phyloP scores from a whole-genome alignment of 1,140 invertebrate genomes.

The Dreissena rostriformis region DNA sequence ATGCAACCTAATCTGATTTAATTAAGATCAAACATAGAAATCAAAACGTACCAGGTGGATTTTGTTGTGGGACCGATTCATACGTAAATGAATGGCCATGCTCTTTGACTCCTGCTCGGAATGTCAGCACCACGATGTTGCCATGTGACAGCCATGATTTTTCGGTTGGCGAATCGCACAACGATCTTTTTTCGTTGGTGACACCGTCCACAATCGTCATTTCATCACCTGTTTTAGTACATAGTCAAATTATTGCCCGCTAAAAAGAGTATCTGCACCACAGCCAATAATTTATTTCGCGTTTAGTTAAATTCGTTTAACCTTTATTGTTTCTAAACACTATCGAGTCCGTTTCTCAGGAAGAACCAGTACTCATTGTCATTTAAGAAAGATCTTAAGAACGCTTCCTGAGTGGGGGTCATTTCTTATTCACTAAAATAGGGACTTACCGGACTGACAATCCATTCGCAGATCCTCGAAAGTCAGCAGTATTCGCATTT shows the following conservation, averaged over 20 bases:
- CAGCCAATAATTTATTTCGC: too few relatives aligned
- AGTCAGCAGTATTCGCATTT: conserved; percentile 13
- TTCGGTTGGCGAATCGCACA: conserved; percentile 7
- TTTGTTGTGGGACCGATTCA: conserved; percentile 26
- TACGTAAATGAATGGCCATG: conserved; percentile 35
- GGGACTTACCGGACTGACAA: not conserved
- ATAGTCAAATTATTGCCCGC: not conserved
- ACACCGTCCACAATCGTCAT: conserved; percentile 29
- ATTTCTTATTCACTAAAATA: too few relatives aligned
- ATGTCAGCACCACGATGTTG: conserved; percentile 35
- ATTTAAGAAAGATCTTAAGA: too few relatives aligned
- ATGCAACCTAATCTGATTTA: too few relatives aligned
- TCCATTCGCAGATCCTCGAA: conserved; percentile 14
- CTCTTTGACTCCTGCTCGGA: conserved; percentile 4
- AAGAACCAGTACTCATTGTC: too few relatives aligned
- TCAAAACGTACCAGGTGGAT: too few relatives aligned
- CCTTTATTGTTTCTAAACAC: too few relatives aligned
- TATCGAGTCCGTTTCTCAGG: too few relatives aligned
- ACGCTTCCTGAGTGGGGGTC: too few relatives aligned
- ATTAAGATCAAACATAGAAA: too few relatives aligned
- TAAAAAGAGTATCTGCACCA: not conserved
- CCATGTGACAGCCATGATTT: conserved; percentile 40
- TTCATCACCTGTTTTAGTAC: conserved; percentile 18
- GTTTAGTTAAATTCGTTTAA: too few relatives aligned
- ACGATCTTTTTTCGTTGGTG: not conserved